These are phyloP conservation scores for Cacoxenus indagator DNA, from an alignment of 2,888 invertebrate genomes.

Conservation along the genomic window DNA sequence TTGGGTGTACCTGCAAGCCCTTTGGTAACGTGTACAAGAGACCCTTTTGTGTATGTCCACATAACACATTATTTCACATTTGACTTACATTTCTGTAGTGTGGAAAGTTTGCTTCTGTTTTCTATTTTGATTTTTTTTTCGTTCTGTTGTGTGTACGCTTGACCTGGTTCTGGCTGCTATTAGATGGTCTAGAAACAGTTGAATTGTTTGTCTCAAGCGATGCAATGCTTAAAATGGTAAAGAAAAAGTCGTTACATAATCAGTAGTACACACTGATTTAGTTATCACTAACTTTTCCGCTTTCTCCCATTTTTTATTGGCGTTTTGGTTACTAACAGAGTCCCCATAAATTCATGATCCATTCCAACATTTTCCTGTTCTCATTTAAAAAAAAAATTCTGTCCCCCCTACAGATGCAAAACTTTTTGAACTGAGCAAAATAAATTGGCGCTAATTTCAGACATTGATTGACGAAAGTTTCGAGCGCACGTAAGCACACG, in stretches of 20 bases:
- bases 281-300: too few species aligned
- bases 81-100: neutral
- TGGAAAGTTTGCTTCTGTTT: neutral
- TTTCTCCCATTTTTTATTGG: neutral
- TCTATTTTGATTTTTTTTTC: too few species aligned
- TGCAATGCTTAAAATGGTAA: too few species aligned
- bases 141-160: neutral
- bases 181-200: neutral
- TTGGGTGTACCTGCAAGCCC: neutral
- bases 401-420: neutral
- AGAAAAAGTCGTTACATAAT: too few species aligned
- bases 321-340: neutral
- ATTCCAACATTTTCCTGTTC: neutral
- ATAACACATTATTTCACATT: neutral
- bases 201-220: neutral
- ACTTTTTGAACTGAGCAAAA: neutral
- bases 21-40: neutral
- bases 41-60: too few species aligned
- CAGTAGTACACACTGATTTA: too few species aligned
- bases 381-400: neutral
- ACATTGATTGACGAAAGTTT: neutral
- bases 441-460: neutral
- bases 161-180: neutral
- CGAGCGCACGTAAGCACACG: neutral
- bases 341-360: too few species aligned